These are phyloP conservation scores for Bucco capensis DNA, from an alignment of 2,113 vertebrate species.

Conservation along the genomic window DNA sequence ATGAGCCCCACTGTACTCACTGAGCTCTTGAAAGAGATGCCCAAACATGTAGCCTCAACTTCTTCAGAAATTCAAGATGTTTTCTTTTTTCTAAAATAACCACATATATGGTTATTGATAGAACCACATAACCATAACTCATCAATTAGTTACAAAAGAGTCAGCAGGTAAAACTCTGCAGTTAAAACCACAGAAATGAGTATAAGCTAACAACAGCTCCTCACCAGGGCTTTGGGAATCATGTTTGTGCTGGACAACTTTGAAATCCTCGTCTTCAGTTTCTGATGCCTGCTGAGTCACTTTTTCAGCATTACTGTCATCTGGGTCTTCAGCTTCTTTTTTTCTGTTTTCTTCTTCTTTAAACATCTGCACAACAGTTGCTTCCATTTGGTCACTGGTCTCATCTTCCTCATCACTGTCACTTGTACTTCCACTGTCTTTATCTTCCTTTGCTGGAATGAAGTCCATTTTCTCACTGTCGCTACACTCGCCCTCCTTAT, in stretches of 20 bases:
- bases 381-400: neutral
- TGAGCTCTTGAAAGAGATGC: neutral
- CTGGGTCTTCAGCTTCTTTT: neutral
- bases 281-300: neutral
- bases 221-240: neutral
- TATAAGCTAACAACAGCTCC: neutral
- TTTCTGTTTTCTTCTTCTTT: neutral
- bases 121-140: neutral
- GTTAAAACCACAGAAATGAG: neutral
- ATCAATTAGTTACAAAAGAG: neutral
- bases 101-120: neutral
- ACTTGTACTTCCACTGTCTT: neutral
- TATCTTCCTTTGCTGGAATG: neutral
- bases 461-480: neutral
- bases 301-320: neutral
- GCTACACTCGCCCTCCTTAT: neutral
- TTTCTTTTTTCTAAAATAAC: slow-evolving; percentile 18
- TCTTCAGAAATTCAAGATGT: neutral
- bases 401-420: neutral
- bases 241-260: rapidly evolving
- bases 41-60: neutral
- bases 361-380: neutral
- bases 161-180: neutral
- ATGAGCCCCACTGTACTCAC: slow-evolving; percentile 12
- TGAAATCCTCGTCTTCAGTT: neutral